phyloP scores from a whole-genome alignment of 2,797 vertebrate genomes.

The Loris lydekkerianus region DNA sequence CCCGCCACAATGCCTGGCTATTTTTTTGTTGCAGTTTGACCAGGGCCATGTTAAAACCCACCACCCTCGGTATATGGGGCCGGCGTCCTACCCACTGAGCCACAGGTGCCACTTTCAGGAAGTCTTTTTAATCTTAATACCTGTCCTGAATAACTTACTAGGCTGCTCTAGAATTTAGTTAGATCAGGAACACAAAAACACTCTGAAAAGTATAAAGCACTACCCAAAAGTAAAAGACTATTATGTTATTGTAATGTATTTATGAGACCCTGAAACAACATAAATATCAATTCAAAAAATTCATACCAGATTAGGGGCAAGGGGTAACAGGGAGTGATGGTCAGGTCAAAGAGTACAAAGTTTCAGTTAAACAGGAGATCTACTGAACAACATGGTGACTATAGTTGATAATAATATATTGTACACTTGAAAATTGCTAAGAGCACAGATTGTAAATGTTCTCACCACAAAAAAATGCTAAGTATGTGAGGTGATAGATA shows the following conservation, averaged over 20 bases:
- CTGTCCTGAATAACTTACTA: constrained; percentile 39
- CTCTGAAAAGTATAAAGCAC: constrained; percentile 53
- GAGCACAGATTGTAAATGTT: constrained; percentile 6
- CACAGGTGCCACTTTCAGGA: background rate
- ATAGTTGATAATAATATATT: background rate
- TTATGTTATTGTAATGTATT: constrained; percentile 31
- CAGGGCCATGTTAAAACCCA: too few species aligned
- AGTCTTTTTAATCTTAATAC: constrained; percentile 57
- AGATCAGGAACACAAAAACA: constrained; percentile 58
- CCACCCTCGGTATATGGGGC: too few species aligned
- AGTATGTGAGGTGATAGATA: background rate
- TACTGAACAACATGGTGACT: background rate
- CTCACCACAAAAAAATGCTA: constrained; percentile 1
- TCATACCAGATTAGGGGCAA: background rate
- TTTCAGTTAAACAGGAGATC: background rate
- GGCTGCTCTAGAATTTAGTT: constrained; percentile 59
- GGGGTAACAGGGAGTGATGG: background rate
- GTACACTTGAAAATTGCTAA: background rate
- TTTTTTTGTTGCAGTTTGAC: too few species aligned
- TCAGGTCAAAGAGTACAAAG: background rate
- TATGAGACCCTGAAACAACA: constrained; percentile 41
- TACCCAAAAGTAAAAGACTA: constrained; percentile 51
- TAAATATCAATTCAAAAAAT: constrained; percentile 65
- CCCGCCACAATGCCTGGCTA: too few species aligned
- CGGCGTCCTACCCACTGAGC: too few species aligned